phyloP scores from a whole-genome alignment of 2,888 invertebrate genomes.

The Drosophila paranaensis region DNA sequence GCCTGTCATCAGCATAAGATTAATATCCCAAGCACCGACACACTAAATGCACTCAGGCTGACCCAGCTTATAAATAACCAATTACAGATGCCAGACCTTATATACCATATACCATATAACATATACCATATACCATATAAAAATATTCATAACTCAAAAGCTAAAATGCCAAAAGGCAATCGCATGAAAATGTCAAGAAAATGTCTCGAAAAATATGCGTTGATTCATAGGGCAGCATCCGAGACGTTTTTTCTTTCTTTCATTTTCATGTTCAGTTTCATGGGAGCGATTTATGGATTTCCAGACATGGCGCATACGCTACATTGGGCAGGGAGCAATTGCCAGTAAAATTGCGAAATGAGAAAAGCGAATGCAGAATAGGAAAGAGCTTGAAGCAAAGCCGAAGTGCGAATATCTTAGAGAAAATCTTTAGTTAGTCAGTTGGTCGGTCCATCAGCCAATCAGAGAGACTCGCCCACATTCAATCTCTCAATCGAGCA shows the following conservation, averaged over 20 bases:
- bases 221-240: conserved; percentile 19
- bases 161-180: conserved; percentile 33
- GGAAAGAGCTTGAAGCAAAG: not conserved
- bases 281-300: conserved; percentile 36
- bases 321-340: conserved; percentile 66
- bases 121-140: not conserved
- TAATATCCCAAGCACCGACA: conserved; percentile 33
- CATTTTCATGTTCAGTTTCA: not conserved
- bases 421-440: too few relatives aligned
- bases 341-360: conserved; percentile 61
- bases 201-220: conserved; percentile 22
- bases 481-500: too few relatives aligned
- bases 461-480: not conserved
- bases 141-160: conserved; percentile 20
- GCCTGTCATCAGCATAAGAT: conserved; percentile 58
- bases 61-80: conserved; percentile 52
- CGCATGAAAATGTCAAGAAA: conserved; percentile 64
- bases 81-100: conserved; percentile 39
- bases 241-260: not conserved
- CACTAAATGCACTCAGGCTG: conserved; percentile 34
- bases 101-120: not conserved
- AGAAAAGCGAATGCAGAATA: not conserved
- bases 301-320: conserved; percentile 72
- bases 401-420: not conserved
- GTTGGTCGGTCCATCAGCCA: too few relatives aligned